Evolutionary conservation across 2,888 invertebrate genomes (phyloP), one percentile per base, ranked within the genome.

Genomic region (Ariolimax columbianus): DNA sequence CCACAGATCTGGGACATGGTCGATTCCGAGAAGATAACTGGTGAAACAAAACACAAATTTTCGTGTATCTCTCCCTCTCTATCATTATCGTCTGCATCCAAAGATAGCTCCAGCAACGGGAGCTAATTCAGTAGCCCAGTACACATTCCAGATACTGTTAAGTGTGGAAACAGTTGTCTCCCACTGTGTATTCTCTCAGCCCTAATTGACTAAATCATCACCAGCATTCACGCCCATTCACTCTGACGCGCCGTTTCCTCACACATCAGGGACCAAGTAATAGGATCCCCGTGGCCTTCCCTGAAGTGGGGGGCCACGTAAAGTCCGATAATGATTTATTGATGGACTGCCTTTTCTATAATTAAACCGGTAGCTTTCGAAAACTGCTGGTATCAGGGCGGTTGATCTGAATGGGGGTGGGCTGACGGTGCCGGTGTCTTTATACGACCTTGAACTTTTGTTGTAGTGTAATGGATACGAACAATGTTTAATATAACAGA

Each of bases 271-370:
- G 70, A 36, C 36, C 70, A 38, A 19, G 33, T 70, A 70, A 70
- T 70, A 36, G 70, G 36, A 36, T 19, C 70, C 17, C 30, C 23
- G 70, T 23, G 23, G 70, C 17, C 23, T 30, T 19, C 33, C 33
- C 7, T 7, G 14, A 36, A 38, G 36, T 36, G 19, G 17, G 36
- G 17, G 36, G 36, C 36, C 2, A 17, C 38, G 70, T 26, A 11
- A 70, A 70, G 36, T 30, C 19, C 17, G 19, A 17, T 33, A 70
- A 70, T 30, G 70, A 70, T 70, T 70, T 70, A 70, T 70, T 70
- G 70, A 70, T 70, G 38, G 33, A 7, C 33, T 70, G 14, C 19
- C 70, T 19, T 33, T 26, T n/a, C 11, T 63, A 17, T 17, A 63
- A 63, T 26, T 51, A 17, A 51, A n/a, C n/a, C n/a, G n/a, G n/a